Evolutionary conservation across 1,140 invertebrate genomes (phyloP), one percentile per base, ranked within the genome.

Genomic region (Dolichoris vasculosae): DNA sequence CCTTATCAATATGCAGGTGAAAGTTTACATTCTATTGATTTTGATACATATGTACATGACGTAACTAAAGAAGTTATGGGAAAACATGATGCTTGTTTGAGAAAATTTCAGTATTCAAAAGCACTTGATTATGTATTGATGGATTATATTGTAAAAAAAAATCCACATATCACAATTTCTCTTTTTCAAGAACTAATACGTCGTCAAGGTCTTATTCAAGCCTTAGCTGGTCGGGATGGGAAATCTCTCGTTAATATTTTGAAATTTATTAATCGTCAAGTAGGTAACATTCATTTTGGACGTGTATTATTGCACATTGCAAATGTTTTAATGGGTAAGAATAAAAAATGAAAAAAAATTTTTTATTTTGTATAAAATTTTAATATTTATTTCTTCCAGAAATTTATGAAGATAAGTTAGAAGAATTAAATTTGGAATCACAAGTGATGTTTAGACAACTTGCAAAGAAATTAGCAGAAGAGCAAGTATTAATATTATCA

Each of bases 131-230:
- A 92, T 82, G 97, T 96, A 51, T 90, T 99, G 87, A 89, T 94
- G 48, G 93, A 94, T 46, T 95, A 94, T 88, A 92, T 96, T 20
- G 89, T 93, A 20, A 95, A 94, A 43, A 96, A 95, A 89, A 94
- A 93, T 69, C 97, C 98, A 7, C 96, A 97, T 88, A 93, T 96
- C 46, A 97, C 97, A 6, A 95, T 98, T 73, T 95, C 95, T 78
- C 92, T 98, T 8, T 94, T 98, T 86, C 96, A 97, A 91, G 98
- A 99, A 93, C 92, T 99, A 55, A 95, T 97, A 26, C 95, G 96
- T 90, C 95, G 97, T 63, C 95, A 96, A 91, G 96, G 95, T n/a
- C 91, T 97, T 51, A 91, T 94, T 88, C 94, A 95, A 87, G 97
- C 97, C 7, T 92, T 98, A 8, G 94, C 94, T 55, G 95, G 95